Percentiles rank a stretch among this genome's conserved stretches.
Conservation (phyloP, 2,113 vertebrate species). For the crab-eating macaque (Macaca fascicularis) region DNA sequence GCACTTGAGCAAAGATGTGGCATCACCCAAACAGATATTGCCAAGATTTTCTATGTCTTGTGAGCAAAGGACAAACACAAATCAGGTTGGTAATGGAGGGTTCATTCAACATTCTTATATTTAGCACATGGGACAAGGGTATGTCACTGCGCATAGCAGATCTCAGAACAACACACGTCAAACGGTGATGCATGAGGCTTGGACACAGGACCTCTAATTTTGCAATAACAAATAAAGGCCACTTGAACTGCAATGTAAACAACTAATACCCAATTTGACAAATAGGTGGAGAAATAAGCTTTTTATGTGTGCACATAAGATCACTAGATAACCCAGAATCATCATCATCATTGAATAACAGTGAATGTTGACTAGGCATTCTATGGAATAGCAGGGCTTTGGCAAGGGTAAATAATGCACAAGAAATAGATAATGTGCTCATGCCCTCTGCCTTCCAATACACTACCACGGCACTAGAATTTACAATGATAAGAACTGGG, state of each 20-base stretch:
- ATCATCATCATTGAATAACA: neutral
- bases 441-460: neutral
- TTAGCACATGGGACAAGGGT: neutral
- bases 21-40: neutral
- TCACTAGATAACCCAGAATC: neutral
- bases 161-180: neutral
- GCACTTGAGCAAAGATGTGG: neutral
- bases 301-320: neutral
- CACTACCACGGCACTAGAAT: neutral
- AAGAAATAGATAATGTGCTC: neutral
- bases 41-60: neutral
- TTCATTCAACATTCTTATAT: neutral
- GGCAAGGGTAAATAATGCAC: neutral
- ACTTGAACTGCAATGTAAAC: neutral
- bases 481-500: neutral
- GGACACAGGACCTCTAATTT: conserved; percentile 14
- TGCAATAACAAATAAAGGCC: neutral
- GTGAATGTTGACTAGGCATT: neutral
- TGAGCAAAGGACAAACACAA: conserved; percentile 8
- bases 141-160: neutral
- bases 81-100: neutral
- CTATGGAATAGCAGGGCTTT: neutral
- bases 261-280: neutral
- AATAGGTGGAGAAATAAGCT: neutral
- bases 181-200: neutral